Evolutionary conservation across 2,113 vertebrate genomes (phyloP).

Genomic region (Xyliphius kryptos): DNA sequence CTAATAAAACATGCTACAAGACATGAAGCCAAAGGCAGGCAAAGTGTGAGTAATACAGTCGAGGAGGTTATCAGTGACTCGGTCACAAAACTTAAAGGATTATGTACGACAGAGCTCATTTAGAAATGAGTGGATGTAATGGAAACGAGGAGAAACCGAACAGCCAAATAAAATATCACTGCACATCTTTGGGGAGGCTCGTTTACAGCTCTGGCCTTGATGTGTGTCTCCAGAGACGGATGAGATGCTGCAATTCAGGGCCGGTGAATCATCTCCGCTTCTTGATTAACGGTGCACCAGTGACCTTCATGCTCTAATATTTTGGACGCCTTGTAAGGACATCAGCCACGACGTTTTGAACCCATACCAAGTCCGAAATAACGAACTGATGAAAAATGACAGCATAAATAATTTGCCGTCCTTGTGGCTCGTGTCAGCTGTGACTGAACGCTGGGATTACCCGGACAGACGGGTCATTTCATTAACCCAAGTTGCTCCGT

Average conservation of each 20-base stretch:
- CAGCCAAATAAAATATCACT: constrained; percentile 32
- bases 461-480: background rate
- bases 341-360: background rate
- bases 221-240: constrained; percentile 9
- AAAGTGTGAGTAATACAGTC: background rate
- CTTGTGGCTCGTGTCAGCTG: background rate
- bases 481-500: background rate
- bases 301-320: background rate
- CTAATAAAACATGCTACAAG: constrained; percentile 10
- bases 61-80: constrained; percentile 23
- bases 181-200: background rate
- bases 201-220: constrained; percentile 6
- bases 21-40: constrained; percentile 1
- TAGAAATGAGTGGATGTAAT: constrained; percentile 13
- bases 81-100: constrained; percentile 10
- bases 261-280: constrained; percentile 3
- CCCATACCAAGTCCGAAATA: background rate
- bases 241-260: background rate
- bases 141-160: background rate
- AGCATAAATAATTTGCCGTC: background rate
- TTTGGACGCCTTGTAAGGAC: background rate
- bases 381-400: background rate
- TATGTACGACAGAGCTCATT: constrained; percentile 6
- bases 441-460: background rate
- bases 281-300: constrained; percentile 26